phyloP scores from a whole-genome alignment of 2,797 vertebrate species.

The Cyclura pinguis region DNA sequence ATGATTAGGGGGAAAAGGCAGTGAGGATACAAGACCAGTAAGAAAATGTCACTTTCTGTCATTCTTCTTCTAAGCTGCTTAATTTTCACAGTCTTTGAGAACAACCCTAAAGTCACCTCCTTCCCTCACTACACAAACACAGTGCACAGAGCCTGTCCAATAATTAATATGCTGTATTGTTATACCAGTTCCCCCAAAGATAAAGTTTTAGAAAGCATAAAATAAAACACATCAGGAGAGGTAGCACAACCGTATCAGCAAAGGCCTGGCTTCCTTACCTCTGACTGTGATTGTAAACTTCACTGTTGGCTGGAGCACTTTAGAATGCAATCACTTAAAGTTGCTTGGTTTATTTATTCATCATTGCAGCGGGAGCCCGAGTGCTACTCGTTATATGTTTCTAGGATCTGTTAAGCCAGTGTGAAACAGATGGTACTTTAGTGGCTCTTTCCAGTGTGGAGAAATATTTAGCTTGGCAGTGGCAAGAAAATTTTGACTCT shows the following conservation, averaged over 20 bases:
- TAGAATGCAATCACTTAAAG: not conserved
- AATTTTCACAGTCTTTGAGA: not conserved
- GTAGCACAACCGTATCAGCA: not conserved
- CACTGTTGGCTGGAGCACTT: not conserved
- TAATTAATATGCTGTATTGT: not conserved
- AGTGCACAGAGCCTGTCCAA: not conserved
- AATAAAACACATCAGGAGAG: not conserved
- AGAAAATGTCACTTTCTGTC: constrained; percentile 2
- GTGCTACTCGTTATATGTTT: not conserved
- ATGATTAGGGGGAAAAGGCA: not conserved
- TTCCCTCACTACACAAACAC: not conserved
- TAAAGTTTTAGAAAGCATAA: not conserved
- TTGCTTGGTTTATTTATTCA: not conserved
- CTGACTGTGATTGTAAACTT: not conserved
- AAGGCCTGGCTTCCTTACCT: not conserved
- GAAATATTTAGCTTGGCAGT: not conserved
- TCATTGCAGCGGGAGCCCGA: not conserved
- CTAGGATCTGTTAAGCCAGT: not conserved
- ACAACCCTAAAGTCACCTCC: not conserved
- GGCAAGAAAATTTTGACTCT: not conserved
- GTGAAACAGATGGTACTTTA: not conserved
- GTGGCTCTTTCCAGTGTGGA: not conserved
- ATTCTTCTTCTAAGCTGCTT: not conserved
- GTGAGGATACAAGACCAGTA: not conserved
- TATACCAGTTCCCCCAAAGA: not conserved